These are phyloP conservation scores for Decapterus maruadsi DNA, from an alignment of 2,797 vertebrate species.

Conservation along the genomic window DNA sequence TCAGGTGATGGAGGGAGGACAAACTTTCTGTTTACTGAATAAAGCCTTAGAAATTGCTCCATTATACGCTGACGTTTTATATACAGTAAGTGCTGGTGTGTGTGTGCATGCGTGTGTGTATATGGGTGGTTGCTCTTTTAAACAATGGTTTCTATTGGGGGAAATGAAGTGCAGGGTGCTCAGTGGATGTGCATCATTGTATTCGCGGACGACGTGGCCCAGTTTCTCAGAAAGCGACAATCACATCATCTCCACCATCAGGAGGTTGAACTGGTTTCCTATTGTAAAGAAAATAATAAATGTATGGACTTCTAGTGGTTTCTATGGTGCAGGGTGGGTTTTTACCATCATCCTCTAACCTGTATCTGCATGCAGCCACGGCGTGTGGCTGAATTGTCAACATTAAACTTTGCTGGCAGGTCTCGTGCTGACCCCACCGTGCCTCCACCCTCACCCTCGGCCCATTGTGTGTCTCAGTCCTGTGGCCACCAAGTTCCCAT, in stretches of 20 bases:
- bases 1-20: neutral
- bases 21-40: neutral
- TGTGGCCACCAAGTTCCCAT: neutral
- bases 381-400: neutral
- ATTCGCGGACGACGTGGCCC: neutral
- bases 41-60: neutral
- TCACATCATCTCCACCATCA: neutral
- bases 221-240: neutral
- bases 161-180: constrained; percentile 8
- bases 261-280: neutral
- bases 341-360: neutral
- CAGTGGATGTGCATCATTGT: constrained; percentile 20
- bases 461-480: neutral
- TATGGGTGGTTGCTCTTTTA: neutral
- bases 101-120: constrained; percentile 8
- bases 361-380: neutral
- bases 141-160: constrained; percentile 29
- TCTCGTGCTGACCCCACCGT: neutral
- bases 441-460: neutral
- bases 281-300: neutral
- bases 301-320: neutral
- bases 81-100: neutral
- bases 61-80: no score
- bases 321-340: neutral
- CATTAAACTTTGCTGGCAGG: neutral